Conservation (phyloP, 2,888 invertebrate genomes). For the Carpatolechia fugitivella region DNA sequence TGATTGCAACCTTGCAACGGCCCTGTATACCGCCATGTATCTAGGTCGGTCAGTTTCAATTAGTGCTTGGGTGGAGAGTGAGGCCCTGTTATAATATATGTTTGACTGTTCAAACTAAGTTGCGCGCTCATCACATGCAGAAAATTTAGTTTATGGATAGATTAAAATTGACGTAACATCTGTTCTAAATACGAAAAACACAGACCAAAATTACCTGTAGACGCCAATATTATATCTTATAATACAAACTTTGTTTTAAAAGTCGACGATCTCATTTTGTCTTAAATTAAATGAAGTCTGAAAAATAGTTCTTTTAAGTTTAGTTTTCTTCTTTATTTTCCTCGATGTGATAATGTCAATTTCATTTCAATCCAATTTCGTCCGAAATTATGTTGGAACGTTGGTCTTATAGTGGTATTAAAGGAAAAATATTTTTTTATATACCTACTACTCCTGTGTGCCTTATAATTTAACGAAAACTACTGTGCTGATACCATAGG, state of each 20-base stretch:
- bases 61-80: background rate
- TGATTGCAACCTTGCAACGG: constrained; percentile 4
- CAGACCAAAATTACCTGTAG: too few relatives aligned
- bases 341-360: background rate
- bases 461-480: too few relatives aligned
- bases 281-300: too few relatives aligned
- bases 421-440: too few relatives aligned
- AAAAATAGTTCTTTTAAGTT: too few relatives aligned
- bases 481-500: too few relatives aligned
- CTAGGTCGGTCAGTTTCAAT: constrained; percentile 11
- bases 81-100: background rate
- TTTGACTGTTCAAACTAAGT: background rate
- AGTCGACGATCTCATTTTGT: too few relatives aligned
- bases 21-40: background rate
- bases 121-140: background rate
- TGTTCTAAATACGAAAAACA: too few relatives aligned
- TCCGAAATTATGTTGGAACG: background rate
- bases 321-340: background rate
- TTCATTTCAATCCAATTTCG: background rate
- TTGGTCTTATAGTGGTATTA: too few relatives aligned
- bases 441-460: too few relatives aligned
- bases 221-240: too few relatives aligned
- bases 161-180: background rate
- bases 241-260: too few relatives aligned
- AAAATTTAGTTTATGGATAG: background rate